These are phyloP conservation scores for Catamblyrhynchus diadema DNA, from an alignment of 2,797 vertebrate genomes.

Conservation along the genomic window DNA sequence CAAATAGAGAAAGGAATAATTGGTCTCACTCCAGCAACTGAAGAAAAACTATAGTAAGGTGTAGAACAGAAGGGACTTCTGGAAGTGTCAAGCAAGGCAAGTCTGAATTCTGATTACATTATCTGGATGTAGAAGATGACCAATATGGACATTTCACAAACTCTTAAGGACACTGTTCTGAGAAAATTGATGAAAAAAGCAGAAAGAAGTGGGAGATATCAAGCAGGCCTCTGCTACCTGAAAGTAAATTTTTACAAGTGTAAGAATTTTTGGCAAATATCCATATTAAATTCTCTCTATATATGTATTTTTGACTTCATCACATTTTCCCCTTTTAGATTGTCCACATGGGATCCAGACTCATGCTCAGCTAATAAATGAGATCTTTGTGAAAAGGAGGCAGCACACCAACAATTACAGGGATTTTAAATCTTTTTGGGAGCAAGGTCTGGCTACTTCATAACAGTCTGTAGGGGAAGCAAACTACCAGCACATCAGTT, in stretches of 20 bases:
- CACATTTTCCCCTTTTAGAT: neutral
- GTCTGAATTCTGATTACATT: neutral
- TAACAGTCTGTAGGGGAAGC: neutral
- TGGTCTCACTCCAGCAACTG: neutral
- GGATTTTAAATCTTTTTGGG: neutral
- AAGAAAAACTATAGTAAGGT: neutral
- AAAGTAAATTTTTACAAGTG: neutral
- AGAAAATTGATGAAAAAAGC: neutral
- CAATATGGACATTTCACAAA: neutral
- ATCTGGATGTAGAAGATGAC: neutral
- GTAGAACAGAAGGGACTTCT: neutral
- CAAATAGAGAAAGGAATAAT: neutral
- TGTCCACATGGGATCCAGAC: neutral
- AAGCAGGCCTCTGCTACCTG: neutral
- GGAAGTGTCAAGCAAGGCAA: neutral
- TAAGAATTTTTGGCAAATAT: neutral
- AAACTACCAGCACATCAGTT: neutral
- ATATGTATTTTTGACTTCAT: neutral
- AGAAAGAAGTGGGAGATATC: neutral
- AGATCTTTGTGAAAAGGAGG: neutral
- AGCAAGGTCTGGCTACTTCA: neutral
- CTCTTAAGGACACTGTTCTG: neutral
- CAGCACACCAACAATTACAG: neutral
- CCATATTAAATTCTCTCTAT: neutral
- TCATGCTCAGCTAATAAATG: neutral